Conservation (phyloP, 2,888 invertebrate genomes). For the Nemapogon koenigi region DNA sequence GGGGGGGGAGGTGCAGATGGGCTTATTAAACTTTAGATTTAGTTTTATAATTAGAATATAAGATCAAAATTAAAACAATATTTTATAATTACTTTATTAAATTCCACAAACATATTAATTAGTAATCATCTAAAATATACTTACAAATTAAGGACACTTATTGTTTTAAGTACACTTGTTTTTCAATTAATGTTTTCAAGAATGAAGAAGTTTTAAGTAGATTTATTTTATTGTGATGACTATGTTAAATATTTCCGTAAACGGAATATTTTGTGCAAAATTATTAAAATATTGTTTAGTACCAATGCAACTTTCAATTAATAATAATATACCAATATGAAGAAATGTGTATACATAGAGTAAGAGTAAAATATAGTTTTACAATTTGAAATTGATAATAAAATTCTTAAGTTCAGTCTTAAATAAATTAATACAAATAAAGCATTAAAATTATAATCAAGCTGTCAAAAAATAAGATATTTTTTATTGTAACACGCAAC, state of each 20-base stretch:
- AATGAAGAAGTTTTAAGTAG: background rate
- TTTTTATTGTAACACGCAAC: too few relatives aligned
- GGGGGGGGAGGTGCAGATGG: too few relatives aligned
- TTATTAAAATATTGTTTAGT: too few relatives aligned
- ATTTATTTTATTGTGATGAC: slow-evolving; percentile 5
- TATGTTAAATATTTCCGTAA: slow-evolving; percentile 1
- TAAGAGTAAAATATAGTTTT: too few relatives aligned
- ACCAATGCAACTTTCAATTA: too few relatives aligned
- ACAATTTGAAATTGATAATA: background rate
- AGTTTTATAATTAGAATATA: slow-evolving; percentile 14
- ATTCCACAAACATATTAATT: slow-evolving; percentile 47
- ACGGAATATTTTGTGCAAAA: slow-evolving; percentile 5
- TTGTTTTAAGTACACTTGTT: slow-evolving; percentile 21
- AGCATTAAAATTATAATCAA: background rate
- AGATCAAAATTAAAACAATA: slow-evolving; percentile 28
- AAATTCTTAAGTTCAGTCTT: background rate
- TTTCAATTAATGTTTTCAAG: slow-evolving; percentile 14
- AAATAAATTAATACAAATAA: background rate
- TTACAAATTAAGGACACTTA: slow-evolving; percentile 29
- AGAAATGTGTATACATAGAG: too few relatives aligned
- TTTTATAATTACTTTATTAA: slow-evolving; percentile 39
- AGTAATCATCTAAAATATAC: slow-evolving; percentile 33
- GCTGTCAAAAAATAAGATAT: background rate
- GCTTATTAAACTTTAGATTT: too few relatives aligned
- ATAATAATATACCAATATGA: too few relatives aligned